These are phyloP conservation scores for Hypomecis punctinalis DNA, from an alignment of 2,888 invertebrate genomes.

Conservation along the genomic window DNA sequence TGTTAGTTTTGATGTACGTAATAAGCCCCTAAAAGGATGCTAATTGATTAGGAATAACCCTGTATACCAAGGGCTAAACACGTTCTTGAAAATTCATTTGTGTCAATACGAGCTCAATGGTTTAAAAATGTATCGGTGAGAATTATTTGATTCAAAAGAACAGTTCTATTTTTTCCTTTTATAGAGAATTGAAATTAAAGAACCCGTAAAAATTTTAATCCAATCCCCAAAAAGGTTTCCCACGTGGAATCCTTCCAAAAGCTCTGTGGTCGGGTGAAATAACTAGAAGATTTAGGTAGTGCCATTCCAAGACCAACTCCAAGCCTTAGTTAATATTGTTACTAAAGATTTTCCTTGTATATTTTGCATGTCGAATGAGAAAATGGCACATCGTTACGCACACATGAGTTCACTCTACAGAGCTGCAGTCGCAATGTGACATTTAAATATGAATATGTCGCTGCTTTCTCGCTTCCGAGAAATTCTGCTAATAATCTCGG, in stretches of 20 bases:
- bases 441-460: slow-evolving; percentile 83
- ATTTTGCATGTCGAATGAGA: slow-evolving; percentile 30
- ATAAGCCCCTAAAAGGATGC: too few species aligned
- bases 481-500: slow-evolving; percentile 74
- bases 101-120: background rate
- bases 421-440: slow-evolving; percentile 65
- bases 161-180: slow-evolving; percentile 5
- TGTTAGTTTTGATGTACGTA: too few species aligned
- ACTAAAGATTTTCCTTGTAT: slow-evolving; percentile 19
- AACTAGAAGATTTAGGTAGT: slow-evolving; percentile 23
- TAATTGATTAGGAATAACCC: too few species aligned
- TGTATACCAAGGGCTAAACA: too few species aligned
- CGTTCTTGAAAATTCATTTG: too few species aligned
- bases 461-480: slow-evolving; percentile 56
- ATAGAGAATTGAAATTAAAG: slow-evolving; percentile 42
- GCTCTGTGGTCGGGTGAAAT: slow-evolving; percentile 30
- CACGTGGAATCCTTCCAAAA: slow-evolving; percentile 46
- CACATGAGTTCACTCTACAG: slow-evolving; percentile 64
- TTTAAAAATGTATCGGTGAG: slow-evolving; percentile 15
- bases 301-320: slow-evolving; percentile 9
- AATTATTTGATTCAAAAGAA: background rate
- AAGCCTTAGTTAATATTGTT: slow-evolving; percentile 12
- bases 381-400: slow-evolving; percentile 46
- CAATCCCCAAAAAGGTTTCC: slow-evolving; percentile 58
- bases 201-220: slow-evolving; percentile 61